Evolutionary conservation across 2,113 vertebrate species (phyloP).

Genomic region (Nycticorax nycticorax): DNA sequence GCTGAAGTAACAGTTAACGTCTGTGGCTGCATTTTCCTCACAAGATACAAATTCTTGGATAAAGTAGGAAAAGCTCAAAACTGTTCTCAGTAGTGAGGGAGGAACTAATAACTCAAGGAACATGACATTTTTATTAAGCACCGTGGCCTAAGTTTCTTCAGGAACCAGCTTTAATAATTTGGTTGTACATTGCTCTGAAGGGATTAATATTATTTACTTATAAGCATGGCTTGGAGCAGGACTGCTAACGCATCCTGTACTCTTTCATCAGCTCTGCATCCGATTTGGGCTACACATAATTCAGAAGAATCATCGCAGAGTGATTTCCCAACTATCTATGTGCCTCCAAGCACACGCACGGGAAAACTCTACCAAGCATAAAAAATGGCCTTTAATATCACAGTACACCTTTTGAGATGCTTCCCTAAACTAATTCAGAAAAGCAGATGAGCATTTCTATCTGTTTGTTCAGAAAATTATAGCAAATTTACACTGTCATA

Average conservation of each 20-base stretch:
- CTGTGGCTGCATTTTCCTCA: not conserved
- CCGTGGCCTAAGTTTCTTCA: conserved; percentile 36
- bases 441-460: conserved; percentile 41
- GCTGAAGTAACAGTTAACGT: not conserved
- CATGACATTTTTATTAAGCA: conserved; percentile 70
- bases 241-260: conserved; percentile 29
- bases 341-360: conserved; percentile 36
- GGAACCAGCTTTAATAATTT: conserved; percentile 63
- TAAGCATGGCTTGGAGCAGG: not conserved
- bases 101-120: conserved; percentile 55
- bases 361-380: conserved; percentile 32
- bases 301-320: conserved; percentile 51
- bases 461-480: conserved; percentile 8
- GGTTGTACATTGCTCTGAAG: conserved; percentile 48
- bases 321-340: not conserved
- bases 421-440: conserved; percentile 56
- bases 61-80: conserved; percentile 49
- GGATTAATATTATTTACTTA: conserved; percentile 69
- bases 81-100: conserved; percentile 22
- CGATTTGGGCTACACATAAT: conserved; percentile 40
- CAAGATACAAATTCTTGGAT: not conserved
- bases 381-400: conserved; percentile 73
- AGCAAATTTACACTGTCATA: not conserved
- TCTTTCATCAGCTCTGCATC: conserved; percentile 13
- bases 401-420: conserved; percentile 52